Evolutionary conservation across 2,888 invertebrate genomes (phyloP).

Genomic region (Candidula unifasciata): DNA sequence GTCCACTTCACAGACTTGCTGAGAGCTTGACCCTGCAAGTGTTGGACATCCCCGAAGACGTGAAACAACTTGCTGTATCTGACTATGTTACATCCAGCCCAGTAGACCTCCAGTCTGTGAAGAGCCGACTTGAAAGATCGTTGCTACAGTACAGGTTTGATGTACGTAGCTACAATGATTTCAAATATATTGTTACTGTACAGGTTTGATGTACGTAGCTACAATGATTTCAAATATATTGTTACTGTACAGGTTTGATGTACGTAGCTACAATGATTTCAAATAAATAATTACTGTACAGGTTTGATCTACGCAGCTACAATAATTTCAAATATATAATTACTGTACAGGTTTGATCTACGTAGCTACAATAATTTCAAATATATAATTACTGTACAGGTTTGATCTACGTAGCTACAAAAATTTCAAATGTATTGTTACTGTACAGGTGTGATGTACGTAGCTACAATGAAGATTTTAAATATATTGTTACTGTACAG

Average conservation of each 20-base stretch:
- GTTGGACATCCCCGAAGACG: constrained; percentile 6
- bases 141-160: constrained; percentile 26
- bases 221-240: too few relatives aligned
- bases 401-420: not conserved
- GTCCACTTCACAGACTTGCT: not conserved
- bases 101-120: not conserved
- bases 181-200: not conserved
- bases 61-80: not conserved
- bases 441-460: not conserved
- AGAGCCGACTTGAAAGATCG: not conserved
- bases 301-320: constrained; percentile 38
- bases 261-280: too few relatives aligned
- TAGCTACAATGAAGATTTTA: not conserved
- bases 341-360: not conserved
- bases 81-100: constrained; percentile 28
- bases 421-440: not conserved
- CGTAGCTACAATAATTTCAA: not conserved
- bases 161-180: constrained; percentile 38
- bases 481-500: not conserved
- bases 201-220: constrained; percentile 37
- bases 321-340: too few relatives aligned
- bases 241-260: constrained; percentile 24
- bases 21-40: constrained; percentile 1
- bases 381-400: not conserved
- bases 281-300: not conserved